Evolutionary conservation across 2,888 invertebrate species (phyloP), one percentile per base, ranked within the genome.

Genomic region (Azorinus chamasolen): DNA sequence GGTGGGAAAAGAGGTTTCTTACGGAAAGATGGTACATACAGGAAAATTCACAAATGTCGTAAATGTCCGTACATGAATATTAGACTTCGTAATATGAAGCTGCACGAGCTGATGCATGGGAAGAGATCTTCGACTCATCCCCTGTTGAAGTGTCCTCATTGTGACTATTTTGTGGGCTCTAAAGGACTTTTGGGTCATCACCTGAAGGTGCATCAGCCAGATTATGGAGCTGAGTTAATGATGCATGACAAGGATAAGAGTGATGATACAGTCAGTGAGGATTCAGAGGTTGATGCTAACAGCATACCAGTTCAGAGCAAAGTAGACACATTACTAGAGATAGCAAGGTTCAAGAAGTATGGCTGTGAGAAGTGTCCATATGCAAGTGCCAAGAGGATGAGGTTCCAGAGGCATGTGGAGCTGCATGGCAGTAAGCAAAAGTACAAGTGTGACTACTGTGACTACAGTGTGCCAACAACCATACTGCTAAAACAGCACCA

Each of bases 381-480:
- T 51, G 96, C 97, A 0, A 97, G 97, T 93, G 96, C 97, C 88
- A 97, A 97, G 93, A 94, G 96, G 45, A 96, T 96, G 87, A 96
- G 97, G 91, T 97, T 96, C 92, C 96, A 96, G 92, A 95, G 96
- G 27, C 97, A 97, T 93, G 93, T 96, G 84, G 95, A 96, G 20
- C 93, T 97, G 51, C 97, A 97, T 90, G 97, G 97, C 3, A 96
- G 97, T 0, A 95, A 96, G 87, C 96, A 97, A 92, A 95, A 96
- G 75, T 97, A 96, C 92, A 95, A 95, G 85, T 97, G 97, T 93
- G 96, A 96, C 86, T 94, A 95, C 50, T 97, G 97, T 93, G 97
- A 97, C 93, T 97, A 97, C 93, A 96, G 97, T 1, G 97, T 97
- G 0, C 96, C 96, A 87, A 96, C 96, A 91, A 96, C 96, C 87